Evolutionary conservation across 2,113 vertebrate genomes (phyloP), one percentile per base, ranked within the genome.

Genomic region (Gnathonemus echidnorhynchus): DNA sequence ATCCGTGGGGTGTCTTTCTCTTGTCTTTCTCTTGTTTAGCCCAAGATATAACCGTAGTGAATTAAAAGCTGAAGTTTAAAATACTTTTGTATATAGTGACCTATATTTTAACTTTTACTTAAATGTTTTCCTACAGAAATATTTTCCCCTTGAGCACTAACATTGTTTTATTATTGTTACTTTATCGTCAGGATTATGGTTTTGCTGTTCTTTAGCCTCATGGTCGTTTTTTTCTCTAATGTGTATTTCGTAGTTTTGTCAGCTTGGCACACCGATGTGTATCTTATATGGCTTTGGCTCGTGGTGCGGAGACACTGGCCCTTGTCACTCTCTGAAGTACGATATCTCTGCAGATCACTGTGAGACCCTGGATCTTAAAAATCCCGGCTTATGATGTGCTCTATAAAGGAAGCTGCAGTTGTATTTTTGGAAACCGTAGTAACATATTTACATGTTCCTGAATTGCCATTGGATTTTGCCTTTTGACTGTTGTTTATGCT

Each of bases 401-500:
- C n/a, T 31, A 24, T 5, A 45, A 70, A 50, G 35, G 45, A 15
- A 39, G 58, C 58, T 74, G 19, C 70, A 5, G 56, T 17, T 46
- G 46, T 17, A 19, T 52, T 90, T 87, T 10, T 70, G 9, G 86
- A 88, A 88, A 77, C 89, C 86, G 77, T 52, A 35, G 86, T n/a
- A 27, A 31, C 24, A 74, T 77, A 48, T 90, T 88, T 88, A 74
- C 31, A 35, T 49, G 86, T 39, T 87, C 39, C 31, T 52, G 86
- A 31, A 35, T 52, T 46, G 39, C 58, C 66, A 19, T 42, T 74
- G 62, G 3, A 42, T 87, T 53, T 45, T 42, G 46, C 86, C 46
- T 77, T 56, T 56, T 77, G 86, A 77, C 62, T 42, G 15, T 15
- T 86, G 83, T 90, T 90, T 90, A 87, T 56, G 17, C 42, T 21